These are phyloP conservation scores for Caenorhabditis sinica DNA, from an alignment of 2,888 invertebrate genomes.

Conservation along the genomic window DNA sequence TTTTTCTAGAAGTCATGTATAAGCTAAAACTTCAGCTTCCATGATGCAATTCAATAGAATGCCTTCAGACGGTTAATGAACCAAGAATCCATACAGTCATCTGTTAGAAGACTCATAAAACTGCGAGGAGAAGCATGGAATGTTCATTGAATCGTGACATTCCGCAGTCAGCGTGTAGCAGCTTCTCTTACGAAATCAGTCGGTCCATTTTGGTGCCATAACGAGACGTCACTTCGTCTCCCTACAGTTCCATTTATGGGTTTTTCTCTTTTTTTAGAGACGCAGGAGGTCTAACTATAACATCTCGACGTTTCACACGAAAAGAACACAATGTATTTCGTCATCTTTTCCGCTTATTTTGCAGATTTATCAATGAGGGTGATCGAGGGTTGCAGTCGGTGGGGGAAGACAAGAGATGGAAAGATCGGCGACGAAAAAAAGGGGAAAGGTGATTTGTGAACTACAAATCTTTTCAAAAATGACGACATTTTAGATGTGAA, in stretches of 20 bases:
- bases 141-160: conserved; percentile 53
- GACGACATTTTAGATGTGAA: conserved; percentile 41
- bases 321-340: conserved; percentile 54
- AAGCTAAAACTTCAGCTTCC: not conserved
- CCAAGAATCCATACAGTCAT: conserved; percentile 32
- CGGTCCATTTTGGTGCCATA: conserved; percentile 30
- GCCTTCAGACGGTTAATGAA: conserved; percentile 6
- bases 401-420: conserved; percentile 1
- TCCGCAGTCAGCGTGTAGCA: conserved; percentile 45
- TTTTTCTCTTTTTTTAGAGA: conserved; percentile 10
- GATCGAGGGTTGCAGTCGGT: conserved; percentile 33
- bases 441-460: conserved; percentile 34
- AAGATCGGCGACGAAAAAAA: conserved; percentile 29
- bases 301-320: conserved; percentile 48
- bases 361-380: conserved; percentile 44
- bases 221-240: conserved; percentile 27
- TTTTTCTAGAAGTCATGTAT: too few relatives aligned
- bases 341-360: conserved; percentile 24
- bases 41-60: not conserved
- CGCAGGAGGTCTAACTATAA: conserved; percentile 38
- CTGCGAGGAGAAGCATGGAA: conserved; percentile 27
- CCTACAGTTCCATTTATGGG: conserved; percentile 40
- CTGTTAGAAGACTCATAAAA: conserved; percentile 38
- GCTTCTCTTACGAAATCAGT: conserved; percentile 39
- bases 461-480: conserved; percentile 35